Base-by-base conservation (phyloP, 2,113 vertebrate genomes). In the Puffinus mauretanicus region DNA sequence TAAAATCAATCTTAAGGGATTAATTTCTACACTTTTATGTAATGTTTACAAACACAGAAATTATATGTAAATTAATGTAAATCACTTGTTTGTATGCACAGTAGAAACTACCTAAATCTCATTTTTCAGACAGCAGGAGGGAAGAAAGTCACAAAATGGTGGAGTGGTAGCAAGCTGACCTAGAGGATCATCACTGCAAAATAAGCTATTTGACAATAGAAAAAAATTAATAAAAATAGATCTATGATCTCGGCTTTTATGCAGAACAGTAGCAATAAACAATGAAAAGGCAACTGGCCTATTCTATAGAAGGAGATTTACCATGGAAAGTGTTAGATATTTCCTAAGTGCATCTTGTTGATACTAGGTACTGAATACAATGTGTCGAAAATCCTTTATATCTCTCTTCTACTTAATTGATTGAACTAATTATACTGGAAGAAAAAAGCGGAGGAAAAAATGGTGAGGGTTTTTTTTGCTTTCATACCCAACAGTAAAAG, bases 391-490 rank as follows among this genome's bases (percentile, higher is more conserved):
- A 86, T 47, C 18, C 30, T 76, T 91, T n/a, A 20, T 2, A 5
- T 9, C 14, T 55, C 15, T 82, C 51, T 13, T 82, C 58, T 81
- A 32, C 47, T 72, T 73, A 88, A 62, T 10, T 60, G 13, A 67
- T 34, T 76, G 9, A 79, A 61, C 55, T 46, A 88, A 79, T 93
- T 75, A 65, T 26, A 60, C 2, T 38, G 5, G 3, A 70, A 78
- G 4, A 22, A 54, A 66, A 54, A n/a, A 72, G 30, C 8, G 9
- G 2, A 34, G 2, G 12, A 5, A 4, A 71, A 70, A 40, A 30
- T 3, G 2, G 4, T 13, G 26, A 6, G 0, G 5, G 2, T 16
- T 34, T 58, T 58, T 64, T 46, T 58, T 3, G 4, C 4, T 78
- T 62, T 81, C 7, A 30, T 32, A 27, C 47, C 9, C 19, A 84